Evolutionary conservation across 2,888 invertebrate genomes (phyloP).

Genomic region (Brachypalpus laphriformis): DNA sequence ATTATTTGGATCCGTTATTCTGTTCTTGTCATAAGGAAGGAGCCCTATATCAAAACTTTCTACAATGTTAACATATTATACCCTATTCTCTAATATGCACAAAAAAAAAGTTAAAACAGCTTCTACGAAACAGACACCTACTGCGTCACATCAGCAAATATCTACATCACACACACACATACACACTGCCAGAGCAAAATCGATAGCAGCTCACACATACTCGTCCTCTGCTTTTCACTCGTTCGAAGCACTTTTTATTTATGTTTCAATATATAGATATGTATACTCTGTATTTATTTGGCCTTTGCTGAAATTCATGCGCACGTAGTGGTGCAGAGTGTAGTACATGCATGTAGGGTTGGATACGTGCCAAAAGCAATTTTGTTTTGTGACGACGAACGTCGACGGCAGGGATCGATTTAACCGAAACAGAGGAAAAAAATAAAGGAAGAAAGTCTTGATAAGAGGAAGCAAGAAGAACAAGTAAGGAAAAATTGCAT

Average conservation of each 20-base stretch:
- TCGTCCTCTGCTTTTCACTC: background rate
- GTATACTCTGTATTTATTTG: conserved; percentile 26
- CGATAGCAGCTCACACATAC: conserved; percentile 20
- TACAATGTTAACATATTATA: too few species aligned
- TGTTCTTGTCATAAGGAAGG: too few species aligned
- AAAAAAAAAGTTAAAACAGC: conserved; percentile 8
- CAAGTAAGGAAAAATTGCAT: conserved; percentile 11
- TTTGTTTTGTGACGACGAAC: conserved; percentile 60
- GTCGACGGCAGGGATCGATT: conserved; percentile 47
- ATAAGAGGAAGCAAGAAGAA: background rate
- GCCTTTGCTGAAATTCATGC: conserved; percentile 40
- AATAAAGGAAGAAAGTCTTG: background rate
- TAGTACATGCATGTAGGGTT: conserved; percentile 13
- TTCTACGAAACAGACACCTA: conserved; percentile 39
- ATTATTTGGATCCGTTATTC: too few species aligned
- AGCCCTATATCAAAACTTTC: too few species aligned
- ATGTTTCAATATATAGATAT: background rate
- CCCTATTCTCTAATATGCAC: conserved; percentile 22
- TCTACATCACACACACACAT: background rate
- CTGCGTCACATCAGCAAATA: conserved; percentile 43
- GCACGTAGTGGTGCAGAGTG: conserved; percentile 14
- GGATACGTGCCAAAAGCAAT: conserved; percentile 66
- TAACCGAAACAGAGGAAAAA: conserved; percentile 25
- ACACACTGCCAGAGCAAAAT: conserved; percentile 17
- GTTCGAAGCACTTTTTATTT: background rate